Conservation (phyloP, 1,140 invertebrate genomes). For the Halesus radiatus region DNA sequence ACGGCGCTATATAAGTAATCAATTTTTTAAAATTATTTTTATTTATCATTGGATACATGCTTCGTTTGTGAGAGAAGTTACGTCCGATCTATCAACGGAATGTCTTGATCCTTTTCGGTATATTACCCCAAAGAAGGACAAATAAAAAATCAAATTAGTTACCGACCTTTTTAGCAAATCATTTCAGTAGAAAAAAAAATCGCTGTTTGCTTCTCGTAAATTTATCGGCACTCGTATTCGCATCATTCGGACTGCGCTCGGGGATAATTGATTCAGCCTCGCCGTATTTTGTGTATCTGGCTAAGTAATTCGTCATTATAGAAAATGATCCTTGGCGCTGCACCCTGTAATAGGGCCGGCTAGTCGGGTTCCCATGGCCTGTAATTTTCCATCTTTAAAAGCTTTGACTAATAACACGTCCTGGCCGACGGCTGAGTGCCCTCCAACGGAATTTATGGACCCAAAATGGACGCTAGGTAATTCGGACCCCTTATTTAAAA, state of each 20-base stretch:
- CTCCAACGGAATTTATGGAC: background rate
- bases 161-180: too few relatives aligned
- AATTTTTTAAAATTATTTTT: too few relatives aligned
- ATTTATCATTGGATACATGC: too few relatives aligned
- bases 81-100: too few relatives aligned
- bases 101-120: too few relatives aligned
- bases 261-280: background rate
- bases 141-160: too few relatives aligned
- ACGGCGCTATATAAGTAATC: too few relatives aligned
- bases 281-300: slow-evolving; percentile 25
- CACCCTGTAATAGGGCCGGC: slow-evolving; percentile 38
- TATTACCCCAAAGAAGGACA: too few relatives aligned
- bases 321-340: slow-evolving; percentile 37
- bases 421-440: slow-evolving; percentile 31
- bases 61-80: too few relatives aligned
- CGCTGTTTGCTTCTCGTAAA: background rate
- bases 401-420: slow-evolving; percentile 51
- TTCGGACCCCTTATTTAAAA: background rate
- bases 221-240: too few relatives aligned
- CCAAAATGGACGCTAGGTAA: slow-evolving; percentile 4
- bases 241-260: too few relatives aligned
- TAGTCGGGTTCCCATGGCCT: slow-evolving; percentile 32
- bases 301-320: slow-evolving; percentile 49
- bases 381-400: slow-evolving; percentile 54
- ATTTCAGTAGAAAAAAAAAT: background rate